Conservation (phyloP, 1,140 invertebrate genomes). For the Neodiprion virginianus region DNA sequence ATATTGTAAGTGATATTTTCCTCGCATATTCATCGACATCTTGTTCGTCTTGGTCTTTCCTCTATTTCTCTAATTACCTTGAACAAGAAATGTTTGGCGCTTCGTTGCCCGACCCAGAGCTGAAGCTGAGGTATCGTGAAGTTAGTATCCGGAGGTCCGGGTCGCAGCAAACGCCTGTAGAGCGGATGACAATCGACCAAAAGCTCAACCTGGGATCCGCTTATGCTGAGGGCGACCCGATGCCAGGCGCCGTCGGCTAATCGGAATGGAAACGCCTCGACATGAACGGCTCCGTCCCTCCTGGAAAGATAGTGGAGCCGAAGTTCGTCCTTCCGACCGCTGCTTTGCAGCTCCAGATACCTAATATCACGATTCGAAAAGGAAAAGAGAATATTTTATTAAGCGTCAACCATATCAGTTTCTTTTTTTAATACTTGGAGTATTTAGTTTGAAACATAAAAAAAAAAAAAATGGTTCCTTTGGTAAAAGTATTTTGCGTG, state of each 20-base stretch:
- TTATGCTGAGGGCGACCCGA: conserved; percentile 81
- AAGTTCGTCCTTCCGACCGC: conserved; percentile 85
- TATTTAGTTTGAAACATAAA: not conserved
- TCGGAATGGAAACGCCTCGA: conserved; percentile 86
- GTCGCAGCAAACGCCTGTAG: conserved; percentile 74
- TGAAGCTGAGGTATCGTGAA: conserved; percentile 75
- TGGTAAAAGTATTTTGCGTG: not conserved
- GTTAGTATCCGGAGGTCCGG: conserved; percentile 73
- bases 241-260: conserved; percentile 89
- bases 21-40: no score
- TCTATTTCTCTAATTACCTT: conserved; percentile 67
- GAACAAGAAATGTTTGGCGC: conserved; percentile 83
- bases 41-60: no score
- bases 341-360: conserved; percentile 90
- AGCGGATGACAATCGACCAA: conserved; percentile 86
- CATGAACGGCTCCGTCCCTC: conserved; percentile 69
- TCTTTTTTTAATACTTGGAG: no score
- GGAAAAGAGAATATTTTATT: not conserved
- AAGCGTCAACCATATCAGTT: no score
- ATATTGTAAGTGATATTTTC: no score
- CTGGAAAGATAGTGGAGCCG: conserved; percentile 75
- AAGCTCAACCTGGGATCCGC: conserved; percentile 81
- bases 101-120: conserved; percentile 88
- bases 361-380: conserved; percentile 56
- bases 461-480: not conserved